Conservation (phyloP, 1,140 invertebrate genomes). For the Coelopa frigida region DNA sequence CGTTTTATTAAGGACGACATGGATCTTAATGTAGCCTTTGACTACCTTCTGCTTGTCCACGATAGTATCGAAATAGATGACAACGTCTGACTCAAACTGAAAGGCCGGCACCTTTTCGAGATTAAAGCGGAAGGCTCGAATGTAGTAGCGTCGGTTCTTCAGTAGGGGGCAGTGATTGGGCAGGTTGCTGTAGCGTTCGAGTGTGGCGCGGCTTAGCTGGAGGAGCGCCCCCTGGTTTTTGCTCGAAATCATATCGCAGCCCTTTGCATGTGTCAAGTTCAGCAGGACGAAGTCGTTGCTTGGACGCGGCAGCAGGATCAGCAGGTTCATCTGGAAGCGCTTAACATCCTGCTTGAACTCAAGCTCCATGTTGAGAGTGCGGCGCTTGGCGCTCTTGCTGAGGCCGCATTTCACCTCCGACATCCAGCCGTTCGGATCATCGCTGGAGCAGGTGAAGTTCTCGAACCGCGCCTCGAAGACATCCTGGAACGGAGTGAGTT, state of each 20-base stretch:
- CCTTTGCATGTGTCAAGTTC: slow-evolving; percentile 21
- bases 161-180: slow-evolving; percentile 18
- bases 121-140: slow-evolving; percentile 18
- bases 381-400: slow-evolving; percentile 18
- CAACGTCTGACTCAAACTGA: slow-evolving; percentile 14
- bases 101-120: slow-evolving; percentile 23
- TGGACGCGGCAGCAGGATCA: slow-evolving; percentile 12
- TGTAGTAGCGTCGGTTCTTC: slow-evolving; percentile 19
- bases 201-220: slow-evolving; percentile 19
- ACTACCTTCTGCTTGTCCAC: neutral
- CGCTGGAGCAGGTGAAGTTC: slow-evolving; percentile 17
- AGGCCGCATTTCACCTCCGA: slow-evolving; percentile 14
- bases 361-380: slow-evolving; percentile 20
- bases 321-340: slow-evolving; percentile 22
- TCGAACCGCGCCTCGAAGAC: slow-evolving; percentile 20
- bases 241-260: slow-evolving; percentile 20
- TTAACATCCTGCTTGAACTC: slow-evolving; percentile 17
- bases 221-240: slow-evolving; percentile 23
- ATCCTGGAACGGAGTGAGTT: too few species aligned
- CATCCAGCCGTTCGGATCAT: slow-evolving; percentile 20
- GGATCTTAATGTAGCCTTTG: neutral
- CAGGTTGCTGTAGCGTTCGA: slow-evolving; percentile 17
- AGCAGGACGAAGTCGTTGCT: slow-evolving; percentile 14
- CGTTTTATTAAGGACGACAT: neutral
- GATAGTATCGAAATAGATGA: neutral